Percentiles rank a stretch among this genome's conserved stretches.
These are phyloP conservation scores for Drosophila repleta DNA, from an alignment of 1,140 invertebrate species.

Conservation along the genomic window DNA sequence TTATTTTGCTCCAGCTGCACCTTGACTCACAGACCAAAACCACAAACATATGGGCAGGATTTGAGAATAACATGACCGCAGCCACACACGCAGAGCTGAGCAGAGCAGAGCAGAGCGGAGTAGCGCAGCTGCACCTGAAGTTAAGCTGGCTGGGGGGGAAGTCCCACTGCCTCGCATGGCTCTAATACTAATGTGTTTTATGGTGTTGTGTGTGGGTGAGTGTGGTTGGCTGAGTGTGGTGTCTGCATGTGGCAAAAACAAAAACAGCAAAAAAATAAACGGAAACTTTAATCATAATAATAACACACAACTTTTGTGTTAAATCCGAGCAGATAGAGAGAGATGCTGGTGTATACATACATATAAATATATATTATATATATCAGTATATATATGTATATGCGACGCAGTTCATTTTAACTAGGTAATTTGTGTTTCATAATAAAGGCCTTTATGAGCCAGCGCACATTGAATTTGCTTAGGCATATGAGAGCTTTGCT, in stretches of 20 bases:
- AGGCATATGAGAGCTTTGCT: too few relatives aligned
- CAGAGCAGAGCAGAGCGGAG: constrained; percentile 2
- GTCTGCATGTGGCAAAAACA: constrained; percentile 30
- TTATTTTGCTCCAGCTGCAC: constrained; percentile 26
- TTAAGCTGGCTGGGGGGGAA: constrained; percentile 16
- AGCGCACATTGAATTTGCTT: background rate
- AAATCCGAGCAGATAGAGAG: constrained; percentile 57
- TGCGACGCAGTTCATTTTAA: background rate
- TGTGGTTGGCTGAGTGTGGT: constrained; percentile 6
- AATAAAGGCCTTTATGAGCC: background rate
- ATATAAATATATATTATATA: background rate
- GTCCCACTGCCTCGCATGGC: constrained; percentile 23
- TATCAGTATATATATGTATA: background rate
- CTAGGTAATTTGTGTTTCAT: constrained; percentile 4
- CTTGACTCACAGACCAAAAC: constrained; percentile 33
- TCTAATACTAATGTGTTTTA: constrained; percentile 68
- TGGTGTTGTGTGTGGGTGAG: background rate
- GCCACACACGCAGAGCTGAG: constrained; percentile 15
- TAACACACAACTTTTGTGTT: constrained; percentile 72
- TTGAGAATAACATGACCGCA: constrained; percentile 23
- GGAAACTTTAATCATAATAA: constrained; percentile 79
- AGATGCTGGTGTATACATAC: background rate
- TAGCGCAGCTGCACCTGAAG: constrained; percentile 20
- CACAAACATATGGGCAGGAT: constrained; percentile 34
- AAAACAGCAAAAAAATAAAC: constrained; percentile 18